These are phyloP conservation scores for Aurelia aurita DNA, from an alignment of 30 jellyfish, hydroid and myxozoan genomes.

Conservation along the genomic window DNA sequence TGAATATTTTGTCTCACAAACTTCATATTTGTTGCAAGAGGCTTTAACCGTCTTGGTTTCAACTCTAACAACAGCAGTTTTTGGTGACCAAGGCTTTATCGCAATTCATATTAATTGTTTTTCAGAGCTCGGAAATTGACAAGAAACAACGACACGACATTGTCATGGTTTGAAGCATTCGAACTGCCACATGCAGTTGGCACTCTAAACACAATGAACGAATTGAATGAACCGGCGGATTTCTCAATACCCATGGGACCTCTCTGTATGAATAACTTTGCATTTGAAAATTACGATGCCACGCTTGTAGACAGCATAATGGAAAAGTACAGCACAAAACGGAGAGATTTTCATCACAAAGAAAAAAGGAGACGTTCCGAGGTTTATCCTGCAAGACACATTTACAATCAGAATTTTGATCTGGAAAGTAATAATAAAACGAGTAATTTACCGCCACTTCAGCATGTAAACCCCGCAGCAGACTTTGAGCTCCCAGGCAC, in stretches of 20 bases:
- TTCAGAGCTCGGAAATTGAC: slow-evolving; percentile 40
- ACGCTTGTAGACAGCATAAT: slow-evolving; percentile 50
- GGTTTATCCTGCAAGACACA: slow-evolving; percentile 41
- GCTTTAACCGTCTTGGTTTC: no score
- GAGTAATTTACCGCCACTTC: not conserved
- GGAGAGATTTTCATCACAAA: slow-evolving; percentile 20
- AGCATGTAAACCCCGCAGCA: slow-evolving; percentile 27
- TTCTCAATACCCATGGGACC: slow-evolving; percentile 81
- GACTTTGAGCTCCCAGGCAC: slow-evolving; percentile 13
- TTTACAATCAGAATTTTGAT: slow-evolving; percentile 4
- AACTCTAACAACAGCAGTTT: no score
- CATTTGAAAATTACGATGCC: slow-evolving; percentile 52
- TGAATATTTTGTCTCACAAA: no score
- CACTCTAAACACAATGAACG: slow-evolving; percentile 46
- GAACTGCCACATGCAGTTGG: slow-evolving; percentile 65
- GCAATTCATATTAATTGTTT: not conserved
- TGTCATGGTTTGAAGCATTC: slow-evolving; percentile 74
- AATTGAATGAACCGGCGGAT: slow-evolving; percentile 62
- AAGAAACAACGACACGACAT: slow-evolving; percentile 33
- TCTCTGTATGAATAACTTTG: slow-evolving; percentile 47
- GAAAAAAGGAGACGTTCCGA: slow-evolving; percentile 46
- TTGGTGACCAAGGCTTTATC: no score
- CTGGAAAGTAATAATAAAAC: not conserved
- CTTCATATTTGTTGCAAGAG: no score
- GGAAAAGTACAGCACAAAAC: slow-evolving; percentile 51